A percentile compares a stretch with the other conserved stretches of the same genome.
These are phyloP conservation scores for Drosophila setosimentum DNA, from an alignment of 2,888 invertebrate species.

Conservation along the genomic window DNA sequence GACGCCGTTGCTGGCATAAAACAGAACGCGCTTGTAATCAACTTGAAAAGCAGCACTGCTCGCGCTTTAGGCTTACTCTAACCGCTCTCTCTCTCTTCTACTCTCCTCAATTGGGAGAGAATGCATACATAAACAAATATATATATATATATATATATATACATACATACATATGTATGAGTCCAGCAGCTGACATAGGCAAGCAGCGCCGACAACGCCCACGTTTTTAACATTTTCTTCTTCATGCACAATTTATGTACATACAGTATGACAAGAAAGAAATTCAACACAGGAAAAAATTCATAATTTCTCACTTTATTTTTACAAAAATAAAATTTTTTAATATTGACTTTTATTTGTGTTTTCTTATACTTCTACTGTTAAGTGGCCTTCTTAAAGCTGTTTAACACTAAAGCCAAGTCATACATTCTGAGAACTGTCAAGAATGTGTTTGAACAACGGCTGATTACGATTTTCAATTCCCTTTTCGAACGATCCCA, in stretches of 20 bases:
- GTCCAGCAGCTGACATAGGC: constrained; percentile 31
- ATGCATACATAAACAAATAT: too few relatives aligned
- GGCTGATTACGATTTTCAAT: too few relatives aligned
- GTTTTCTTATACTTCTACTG: too few relatives aligned
- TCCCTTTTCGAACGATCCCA: not conserved
- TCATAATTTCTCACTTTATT: too few relatives aligned
- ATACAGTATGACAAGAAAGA: not conserved
- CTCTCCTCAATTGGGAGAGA: constrained; percentile 10
- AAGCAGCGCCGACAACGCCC: constrained; percentile 60
- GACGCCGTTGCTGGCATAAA: constrained; percentile 23
- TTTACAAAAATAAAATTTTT: too few relatives aligned
- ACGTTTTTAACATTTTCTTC: constrained; percentile 45
- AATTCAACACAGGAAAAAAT: too few relatives aligned
- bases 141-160: too few relatives aligned
- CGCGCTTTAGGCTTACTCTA: constrained; percentile 12
- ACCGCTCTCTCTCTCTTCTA: not conserved
- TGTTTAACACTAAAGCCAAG: too few relatives aligned
- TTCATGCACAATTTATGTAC: constrained; percentile 19
- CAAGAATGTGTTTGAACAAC: too few relatives aligned
- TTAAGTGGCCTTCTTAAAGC: too few relatives aligned
- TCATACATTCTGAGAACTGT: too few relatives aligned
- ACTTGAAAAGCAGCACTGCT: constrained; percentile 56
- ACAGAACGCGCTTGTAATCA: constrained; percentile 67
- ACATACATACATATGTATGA: not conserved
- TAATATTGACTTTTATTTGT: too few relatives aligned